A percentile compares a stretch with the other conserved stretches of the same genome.
These are phyloP conservation scores for Melieria crassipennis DNA, from an alignment of 2,888 invertebrate species.

Conservation along the genomic window DNA sequence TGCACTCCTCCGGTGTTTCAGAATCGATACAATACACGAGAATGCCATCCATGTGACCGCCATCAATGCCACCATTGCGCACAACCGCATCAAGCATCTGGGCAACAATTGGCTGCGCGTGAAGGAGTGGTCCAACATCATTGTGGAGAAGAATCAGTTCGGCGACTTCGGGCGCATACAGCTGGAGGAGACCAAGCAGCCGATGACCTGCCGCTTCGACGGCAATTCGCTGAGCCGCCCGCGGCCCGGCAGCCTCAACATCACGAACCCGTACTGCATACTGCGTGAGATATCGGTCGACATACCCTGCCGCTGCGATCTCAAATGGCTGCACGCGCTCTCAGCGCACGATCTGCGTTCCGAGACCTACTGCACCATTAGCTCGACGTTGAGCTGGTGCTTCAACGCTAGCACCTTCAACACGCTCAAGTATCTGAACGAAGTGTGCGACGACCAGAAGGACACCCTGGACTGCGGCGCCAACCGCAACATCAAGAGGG, in stretches of 20 bases:
- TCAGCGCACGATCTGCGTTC: conserved; percentile 59
- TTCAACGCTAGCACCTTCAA: conserved; percentile 59
- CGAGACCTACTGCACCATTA: conserved; percentile 59
- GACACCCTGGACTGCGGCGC: conserved; percentile 55
- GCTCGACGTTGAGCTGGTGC: conserved; percentile 51
- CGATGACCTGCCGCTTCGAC: conserved; percentile 56
- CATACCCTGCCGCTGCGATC: conserved; percentile 57
- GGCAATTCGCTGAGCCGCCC: conserved; percentile 59
- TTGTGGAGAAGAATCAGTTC: conserved; percentile 58
- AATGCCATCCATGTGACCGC: conserved; percentile 59
- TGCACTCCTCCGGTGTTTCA: conserved; percentile 33
- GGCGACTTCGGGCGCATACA: conserved; percentile 54
- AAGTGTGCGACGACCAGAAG: conserved; percentile 57
- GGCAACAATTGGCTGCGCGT: conserved; percentile 60
- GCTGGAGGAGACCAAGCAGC: conserved; percentile 51
- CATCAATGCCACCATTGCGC: conserved; percentile 54
- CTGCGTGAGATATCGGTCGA: conserved; percentile 57
- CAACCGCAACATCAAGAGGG: conserved; percentile 51
- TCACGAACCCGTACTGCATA: conserved; percentile 55
- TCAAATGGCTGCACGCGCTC: conserved; percentile 53
- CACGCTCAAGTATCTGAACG: conserved; percentile 56
- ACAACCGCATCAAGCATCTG: conserved; percentile 55
- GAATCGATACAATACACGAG: conserved; percentile 58
- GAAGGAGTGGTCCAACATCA: conserved; percentile 55
- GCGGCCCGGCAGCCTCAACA: conserved; percentile 56